Base-by-base conservation (phyloP, 2,888 invertebrate genomes). In the Cotesia congregata region DNA sequence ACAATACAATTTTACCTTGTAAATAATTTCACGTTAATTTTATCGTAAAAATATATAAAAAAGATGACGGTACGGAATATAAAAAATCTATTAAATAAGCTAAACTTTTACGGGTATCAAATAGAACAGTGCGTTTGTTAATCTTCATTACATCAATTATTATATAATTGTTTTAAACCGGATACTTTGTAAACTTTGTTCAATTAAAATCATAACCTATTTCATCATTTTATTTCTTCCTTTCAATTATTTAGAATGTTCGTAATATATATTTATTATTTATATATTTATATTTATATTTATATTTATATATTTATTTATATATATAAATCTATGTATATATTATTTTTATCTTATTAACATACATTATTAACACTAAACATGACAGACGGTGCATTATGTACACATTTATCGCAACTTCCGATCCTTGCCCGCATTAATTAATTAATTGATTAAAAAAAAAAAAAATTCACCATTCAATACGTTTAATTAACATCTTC, bases 351-450 rank as follows among this genome's bases (percentile, higher is more conserved):
- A 69, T 75, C 71, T 76, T 67, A 74, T 82, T 81, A 83, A 83
- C 80, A 80, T 83, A 81, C 83, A 72, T 81, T 77, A 83, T 79
- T 86, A 85, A 86, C 84, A 83, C 83, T 84, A 82, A 84, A 85
- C 83, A 86, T 86, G 87, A 86, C 86, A 86, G 83, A 87, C 85
- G 86, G 86, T 88, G 87, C 86, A 85, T 85, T 89, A 88, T 89
- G 82, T 88, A 89, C 89, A 89, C 83, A 79, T 85, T 84, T 85
- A 86, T 83, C 87, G 85, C 85, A 85, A 85, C 85, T 85, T 85
- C 86, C 84, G 84, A 83, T 83, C 83, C 85, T 86, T 86, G 85
- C 69, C 77, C 61, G 73, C 64, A 71, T 41, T 70, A 7, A 71
- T 60, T 74, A 6, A 30, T 40, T 60, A 71, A n/a, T n/a, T n/a